Base-by-base conservation (phyloP, 2,113 vertebrate genomes). In the Manacus vitellinus region DNA sequence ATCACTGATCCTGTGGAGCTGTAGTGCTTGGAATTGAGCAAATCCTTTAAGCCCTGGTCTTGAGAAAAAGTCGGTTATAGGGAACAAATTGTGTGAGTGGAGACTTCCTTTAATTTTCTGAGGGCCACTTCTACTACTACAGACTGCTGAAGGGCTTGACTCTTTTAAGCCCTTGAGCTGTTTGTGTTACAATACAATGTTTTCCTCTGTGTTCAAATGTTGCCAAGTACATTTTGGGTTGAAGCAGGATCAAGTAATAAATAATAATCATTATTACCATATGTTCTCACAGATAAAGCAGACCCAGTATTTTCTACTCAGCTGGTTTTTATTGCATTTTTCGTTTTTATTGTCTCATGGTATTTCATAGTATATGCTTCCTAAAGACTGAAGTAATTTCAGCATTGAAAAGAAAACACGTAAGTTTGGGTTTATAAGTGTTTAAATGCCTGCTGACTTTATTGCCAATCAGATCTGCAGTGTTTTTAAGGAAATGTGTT, bases 181-280 rank as follows among this genome's bases (percentile, higher is more conserved):
- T 67, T 81, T n/a, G 21, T 10, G 2, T 89, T 88, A 75, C 19
- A 88, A 21, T 88, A 66, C 51, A 54, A 7, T 74, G 28, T 92
- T 92, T 92, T 90, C 67, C 58, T 94, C 78, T 80, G 21, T 78
- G 52, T 93, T 82, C 68, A 46, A 44, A 80, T 85, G 33, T 79
- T 94, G 79, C 75, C 91, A 90, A 90, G 63, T 84, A 86, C 67
- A 10, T 92, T 90, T 94, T 39, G 59, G 41, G 41, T 88, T 79
- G 79, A 97, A 94, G 30, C 14, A 74, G 46, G 25, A 94, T 83
- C 63, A 83, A 90, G 55, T 73, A 93, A 86, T 88, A 93, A 95
- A 79, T 93, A 96, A 80, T 88, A 88, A 86, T 88, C 25, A 88
- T 80, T 92, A 63, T 94, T 97, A 74, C 78, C 95, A 43, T 67